Conservation (phyloP, 2,113 vertebrate species). For the Ciconia stormi region DNA sequence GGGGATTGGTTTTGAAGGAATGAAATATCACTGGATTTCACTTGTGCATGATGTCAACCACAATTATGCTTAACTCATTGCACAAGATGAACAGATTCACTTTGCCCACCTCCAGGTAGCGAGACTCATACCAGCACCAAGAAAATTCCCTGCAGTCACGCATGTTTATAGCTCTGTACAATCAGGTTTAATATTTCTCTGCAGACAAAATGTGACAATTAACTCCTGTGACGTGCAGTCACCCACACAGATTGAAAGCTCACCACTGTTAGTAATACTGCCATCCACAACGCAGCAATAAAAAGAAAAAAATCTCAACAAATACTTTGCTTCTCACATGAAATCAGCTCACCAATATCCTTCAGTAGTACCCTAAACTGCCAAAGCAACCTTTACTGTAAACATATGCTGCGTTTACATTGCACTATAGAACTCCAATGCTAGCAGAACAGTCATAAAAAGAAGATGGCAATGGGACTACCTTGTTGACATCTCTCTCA, state of each 20-base stretch:
- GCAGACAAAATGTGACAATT: conserved; percentile 54
- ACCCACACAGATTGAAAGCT: conserved; percentile 8
- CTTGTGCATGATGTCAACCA: not conserved
- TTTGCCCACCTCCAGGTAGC: not conserved
- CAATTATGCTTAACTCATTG: not conserved
- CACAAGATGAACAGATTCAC: not conserved
- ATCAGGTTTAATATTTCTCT: conserved; percentile 17
- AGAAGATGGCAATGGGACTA: not conserved
- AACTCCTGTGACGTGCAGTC: conserved; percentile 32
- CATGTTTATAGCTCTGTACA: conserved; percentile 18
- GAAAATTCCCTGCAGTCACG: not conserved
- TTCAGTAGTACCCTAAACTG: not conserved
- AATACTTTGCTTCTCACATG: not conserved
- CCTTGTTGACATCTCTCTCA: not conserved
- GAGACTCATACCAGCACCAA: not conserved
- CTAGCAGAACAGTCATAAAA: not conserved
- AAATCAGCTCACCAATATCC: not conserved
- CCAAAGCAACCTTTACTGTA: not conserved
- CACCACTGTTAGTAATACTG: not conserved
- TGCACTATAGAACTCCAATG: rapidly evolving
- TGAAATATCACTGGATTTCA: conserved; percentile 22
- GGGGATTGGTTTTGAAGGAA: not conserved
- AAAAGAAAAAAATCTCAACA: not conserved
- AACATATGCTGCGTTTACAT: not conserved
- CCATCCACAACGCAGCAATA: not conserved